Conservation (phyloP, 2,888 invertebrate genomes). For the Lepetodrilus schrolli region DNA sequence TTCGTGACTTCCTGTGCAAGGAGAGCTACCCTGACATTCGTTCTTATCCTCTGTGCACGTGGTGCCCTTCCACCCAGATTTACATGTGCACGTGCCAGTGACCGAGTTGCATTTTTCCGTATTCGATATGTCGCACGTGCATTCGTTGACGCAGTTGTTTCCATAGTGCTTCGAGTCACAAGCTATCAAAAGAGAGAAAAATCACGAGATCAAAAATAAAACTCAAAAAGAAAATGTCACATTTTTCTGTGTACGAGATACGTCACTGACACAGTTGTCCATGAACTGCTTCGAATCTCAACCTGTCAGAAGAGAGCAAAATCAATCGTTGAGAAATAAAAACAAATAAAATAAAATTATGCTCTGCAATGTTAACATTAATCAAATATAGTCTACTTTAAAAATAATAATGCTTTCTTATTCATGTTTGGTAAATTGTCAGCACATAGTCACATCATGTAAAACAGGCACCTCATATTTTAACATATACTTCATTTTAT, state of each 20-base stretch:
- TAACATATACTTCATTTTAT: no score
- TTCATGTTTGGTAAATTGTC: no score
- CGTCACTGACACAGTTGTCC: conserved; percentile 9
- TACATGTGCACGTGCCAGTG: conserved; percentile 35
- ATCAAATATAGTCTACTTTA: neutral
- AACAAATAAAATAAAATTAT: neutral
- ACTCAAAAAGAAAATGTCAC: neutral
- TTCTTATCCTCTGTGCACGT: conserved; percentile 32
- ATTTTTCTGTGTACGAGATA: neutral
- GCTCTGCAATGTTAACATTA: neutral
- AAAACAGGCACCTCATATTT: no score
- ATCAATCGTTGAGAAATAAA: neutral
- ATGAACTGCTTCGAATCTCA: conserved; percentile 29
- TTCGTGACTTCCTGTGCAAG: conserved; percentile 15
- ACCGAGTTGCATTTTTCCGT: conserved; percentile 29
- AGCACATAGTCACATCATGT: no score
- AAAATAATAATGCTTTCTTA: neutral
- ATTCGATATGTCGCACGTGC: conserved; percentile 34
- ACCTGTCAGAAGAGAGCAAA: neutral
- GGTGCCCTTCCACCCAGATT: conserved; percentile 32
- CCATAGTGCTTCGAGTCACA: conserved; percentile 31
- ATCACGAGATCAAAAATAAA: neutral
- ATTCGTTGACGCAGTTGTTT: conserved; percentile 20
- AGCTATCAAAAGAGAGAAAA: neutral
- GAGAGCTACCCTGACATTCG: conserved; percentile 18